Evolutionary conservation across 1,140 invertebrate species (phyloP), one percentile per base, ranked within the genome.

Genomic region (Diabrotica virgifera): DNA sequence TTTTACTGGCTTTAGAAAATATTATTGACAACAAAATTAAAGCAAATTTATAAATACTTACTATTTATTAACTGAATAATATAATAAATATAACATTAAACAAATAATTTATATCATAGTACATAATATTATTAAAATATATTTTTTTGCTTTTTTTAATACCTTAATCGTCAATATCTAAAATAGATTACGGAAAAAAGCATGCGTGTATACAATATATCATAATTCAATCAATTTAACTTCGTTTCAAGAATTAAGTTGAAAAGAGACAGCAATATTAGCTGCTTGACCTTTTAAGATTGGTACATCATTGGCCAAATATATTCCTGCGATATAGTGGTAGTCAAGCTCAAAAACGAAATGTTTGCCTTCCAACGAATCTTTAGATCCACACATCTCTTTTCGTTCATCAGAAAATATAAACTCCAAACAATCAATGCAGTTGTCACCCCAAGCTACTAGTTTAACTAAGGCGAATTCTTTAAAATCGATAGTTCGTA

Each of bases 341-440:
- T n/a, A 13, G 10, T 58, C 37, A 0, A 58, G 35, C 36, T 58
- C 24, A 10, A 58, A 58, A 36, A 11, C 36, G 0, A 2, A 11
- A 11, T 58, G 35, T 11, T 35, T 5, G 5, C 12, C 36, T 7
- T 36, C 10, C 6, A 12, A 7, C 5, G 36, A 24, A 24, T 13
- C 2, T 58, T 40, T 58, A 11, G 56, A 36, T 13, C 56, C 56
- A 6, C 8, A 36, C 5, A 10, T n/a, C 6, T 11, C n/a, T 10
- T 35, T n/a, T 10, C 56, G 9, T 8, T 36, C 56, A 36, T 58
- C 36, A 40, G 56, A 58, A 37, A 58, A 36, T 10, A 12, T 7
- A 58, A 58, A 58, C 37, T 37, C 56, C 35, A 58, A 58, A 13
- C 11, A 36, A 58, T 58, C 56, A 24, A 58, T 36, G 12, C 7